phyloP scores from a whole-genome alignment of 2,113 vertebrate genomes.

The Willisornis vidua region DNA sequence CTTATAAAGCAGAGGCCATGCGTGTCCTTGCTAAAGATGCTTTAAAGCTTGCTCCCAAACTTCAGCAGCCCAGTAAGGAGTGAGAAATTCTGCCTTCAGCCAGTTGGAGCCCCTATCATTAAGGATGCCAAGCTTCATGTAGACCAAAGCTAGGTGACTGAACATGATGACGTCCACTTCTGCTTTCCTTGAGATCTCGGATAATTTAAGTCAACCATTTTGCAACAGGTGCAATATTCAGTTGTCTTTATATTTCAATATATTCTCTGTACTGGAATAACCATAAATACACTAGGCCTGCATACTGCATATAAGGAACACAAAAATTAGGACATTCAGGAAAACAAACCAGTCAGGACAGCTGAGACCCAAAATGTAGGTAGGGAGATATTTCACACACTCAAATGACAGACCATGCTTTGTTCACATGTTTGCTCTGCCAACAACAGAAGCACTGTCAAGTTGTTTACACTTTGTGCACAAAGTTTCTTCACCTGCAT shows the following conservation, averaged over 20 bases:
- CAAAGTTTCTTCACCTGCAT: not conserved
- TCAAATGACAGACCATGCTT: fast-evolving
- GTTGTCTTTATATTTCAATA: not conserved
- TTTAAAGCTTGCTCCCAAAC: not conserved
- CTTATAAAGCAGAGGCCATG: not conserved
- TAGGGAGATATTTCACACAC: not conserved
- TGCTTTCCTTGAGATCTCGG: not conserved
- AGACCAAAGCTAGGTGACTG: not conserved
- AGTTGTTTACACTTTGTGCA: not conserved
- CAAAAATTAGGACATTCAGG: not conserved
- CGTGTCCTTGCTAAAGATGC: not conserved
- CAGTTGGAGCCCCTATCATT: not conserved
- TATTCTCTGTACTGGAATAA: not conserved
- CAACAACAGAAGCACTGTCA: not conserved
- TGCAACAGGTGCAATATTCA: not conserved
- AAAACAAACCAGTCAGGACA: not conserved
- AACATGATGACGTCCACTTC: not conserved
- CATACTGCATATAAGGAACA: not conserved
- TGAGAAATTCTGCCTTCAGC: not conserved
- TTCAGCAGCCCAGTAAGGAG: not conserved
- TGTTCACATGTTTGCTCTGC: not conserved
- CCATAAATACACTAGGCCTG: not conserved
- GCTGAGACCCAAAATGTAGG: not conserved
- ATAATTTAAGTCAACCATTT: not conserved
- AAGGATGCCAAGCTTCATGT: fast-evolving